phyloP scores from a whole-genome alignment of 1,140 invertebrate genomes.

The Eufriesea mexicana region DNA sequence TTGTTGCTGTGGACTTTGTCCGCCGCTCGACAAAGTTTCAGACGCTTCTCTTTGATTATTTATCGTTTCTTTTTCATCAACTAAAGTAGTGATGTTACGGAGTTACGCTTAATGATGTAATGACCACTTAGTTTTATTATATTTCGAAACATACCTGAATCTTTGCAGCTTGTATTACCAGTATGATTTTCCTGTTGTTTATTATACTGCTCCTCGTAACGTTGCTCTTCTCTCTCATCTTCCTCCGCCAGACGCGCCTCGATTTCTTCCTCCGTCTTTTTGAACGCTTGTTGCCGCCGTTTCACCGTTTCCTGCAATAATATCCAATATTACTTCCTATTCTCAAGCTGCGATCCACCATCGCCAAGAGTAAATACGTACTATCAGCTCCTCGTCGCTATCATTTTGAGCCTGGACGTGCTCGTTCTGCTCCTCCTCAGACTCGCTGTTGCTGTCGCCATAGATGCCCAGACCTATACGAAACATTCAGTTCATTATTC shows the following conservation, averaged over 20 bases:
- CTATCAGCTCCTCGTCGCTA: conserved; percentile 82
- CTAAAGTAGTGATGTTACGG: conserved; percentile 76
- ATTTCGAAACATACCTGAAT: conserved; percentile 77
- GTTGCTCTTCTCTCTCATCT: conserved; percentile 76
- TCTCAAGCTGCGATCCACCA: not conserved
- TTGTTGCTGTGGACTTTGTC: conserved; percentile 73
- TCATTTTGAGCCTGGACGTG: conserved; percentile 76
- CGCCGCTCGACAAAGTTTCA: conserved; percentile 77
- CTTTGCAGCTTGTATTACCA: conserved; percentile 79
- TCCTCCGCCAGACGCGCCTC: conserved; percentile 81
- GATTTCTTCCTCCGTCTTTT: conserved; percentile 83
- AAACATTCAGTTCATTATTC: conserved; percentile 56
- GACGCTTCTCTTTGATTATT: conserved; percentile 80
- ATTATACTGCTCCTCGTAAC: conserved; percentile 64
- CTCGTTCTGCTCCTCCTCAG: conserved; percentile 80
- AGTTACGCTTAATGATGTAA: conserved; percentile 64
- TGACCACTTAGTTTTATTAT: conserved; percentile 53
- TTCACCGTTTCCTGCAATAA: conserved; percentile 77
- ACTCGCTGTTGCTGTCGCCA: conserved; percentile 82
- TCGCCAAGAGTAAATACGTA: conserved; percentile 41
- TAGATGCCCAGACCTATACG: conserved; percentile 83
- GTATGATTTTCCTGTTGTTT: conserved; percentile 79
- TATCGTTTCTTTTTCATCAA: conserved; percentile 81
- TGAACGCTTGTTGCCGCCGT: conserved; percentile 82
- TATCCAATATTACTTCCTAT: not conserved